Evolutionary conservation across 2,888 invertebrate genomes (phyloP), one percentile per base, ranked within the genome.

Genomic region (Agelastica alni): DNA sequence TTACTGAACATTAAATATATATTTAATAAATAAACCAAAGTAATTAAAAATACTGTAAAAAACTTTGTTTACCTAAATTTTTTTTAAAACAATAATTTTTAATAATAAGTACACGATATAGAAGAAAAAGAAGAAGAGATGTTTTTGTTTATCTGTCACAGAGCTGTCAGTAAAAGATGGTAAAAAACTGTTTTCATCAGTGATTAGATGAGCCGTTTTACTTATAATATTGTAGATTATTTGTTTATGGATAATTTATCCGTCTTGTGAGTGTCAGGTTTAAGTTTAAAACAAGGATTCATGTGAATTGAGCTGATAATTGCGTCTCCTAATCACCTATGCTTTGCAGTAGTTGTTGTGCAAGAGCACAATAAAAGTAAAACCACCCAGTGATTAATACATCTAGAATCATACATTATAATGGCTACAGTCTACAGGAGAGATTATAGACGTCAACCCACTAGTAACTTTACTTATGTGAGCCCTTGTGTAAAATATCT

Each of bases 401-500:
- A 9, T 14, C 32, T 7, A 12, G 22, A 34, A 7, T 16, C 17
- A 17, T 22, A 46, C 16, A 28, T 6, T 9, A 46, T 20, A 10
- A 46, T 46, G 46, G 36, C 36, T 37, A 32, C 45, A 32, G 22
- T 56, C 70, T 80, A 85, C 44, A 81, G 85, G 62, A 80, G 87
- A 67, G 84, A 69, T 51, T 71, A 70, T 82, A 67, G 70, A 52
- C 57, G 70, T 34, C 70, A 70, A 28, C 65, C 69, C 16, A 60
- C 65, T 81, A 85, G 71, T 67, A 87, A 88, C 77, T 88, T 88
- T 71, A 89, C 89, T 2, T 89, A 89, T 72, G 90, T 93, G 68
- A 91, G 90, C 76, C 87, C 91, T 42, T 91, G 90, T 77, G 89
- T 93, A 43, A 94, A 93, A 78, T 94, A 93, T 76, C 85, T 91